Base-by-base conservation (phyloP, 2,113 vertebrate species). In the Helogale parvula region DNA sequence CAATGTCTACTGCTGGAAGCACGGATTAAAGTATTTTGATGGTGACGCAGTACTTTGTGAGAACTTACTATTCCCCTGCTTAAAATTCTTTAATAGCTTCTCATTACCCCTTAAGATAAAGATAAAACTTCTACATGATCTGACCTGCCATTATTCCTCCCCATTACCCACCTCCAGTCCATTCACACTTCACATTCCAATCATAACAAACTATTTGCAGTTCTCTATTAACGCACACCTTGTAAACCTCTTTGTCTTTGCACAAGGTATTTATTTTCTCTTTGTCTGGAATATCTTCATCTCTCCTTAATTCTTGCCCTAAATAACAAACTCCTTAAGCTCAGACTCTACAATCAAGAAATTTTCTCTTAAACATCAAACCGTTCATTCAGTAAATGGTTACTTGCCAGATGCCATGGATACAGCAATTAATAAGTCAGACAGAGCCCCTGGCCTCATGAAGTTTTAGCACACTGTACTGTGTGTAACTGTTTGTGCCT, bases 121-220 rank as follows among this genome's bases (percentile, higher is more conserved):
- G 84, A 92, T 52, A 93, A 90, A 97, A 97, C 35, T 93, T 86
- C 88, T 92, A 82, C 66, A 45, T 72, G 93, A 85, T 65, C 35
- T 74, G 91, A 79, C 96, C 95, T 95, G 84, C 68, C 79, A 54
- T 45, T 47, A 54, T n/a, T 82, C 72, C 41, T 95, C 57, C 72
- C 92, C 33, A 60, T 47, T 7, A 80, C 63, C 45, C 57, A 90
- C 35, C 57, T 77, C 63, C 92, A 72, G 4, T 54, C 57, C 72
- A 69, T 29, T 93, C 65, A 90, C 41, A 85, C 63, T 94, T 95
- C 66, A 94, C 93, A 97, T 96, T 96, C 96, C 72, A 85, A 54
- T 63, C 81, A 50, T 93, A 90, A 77, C 88, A 93, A 93, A 82
- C 71, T 23, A 68, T 38, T 82, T 21, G 23, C 71, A 94, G 35